Conservation (phyloP, 2,888 invertebrate genomes). For the Drosophila seclusa region DNA sequence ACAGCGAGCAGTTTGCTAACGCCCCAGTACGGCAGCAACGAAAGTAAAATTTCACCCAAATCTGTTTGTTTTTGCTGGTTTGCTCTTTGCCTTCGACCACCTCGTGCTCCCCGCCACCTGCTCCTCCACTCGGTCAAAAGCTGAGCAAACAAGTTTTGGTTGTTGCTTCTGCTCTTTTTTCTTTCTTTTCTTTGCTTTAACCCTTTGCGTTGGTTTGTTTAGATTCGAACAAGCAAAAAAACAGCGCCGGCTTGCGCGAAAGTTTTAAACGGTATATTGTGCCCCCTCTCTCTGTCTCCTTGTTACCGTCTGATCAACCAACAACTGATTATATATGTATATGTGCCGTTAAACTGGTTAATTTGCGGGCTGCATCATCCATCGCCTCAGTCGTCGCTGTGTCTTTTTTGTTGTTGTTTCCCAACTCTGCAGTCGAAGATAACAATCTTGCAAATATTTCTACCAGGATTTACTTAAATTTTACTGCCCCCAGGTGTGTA, state of each 20-base stretch:
- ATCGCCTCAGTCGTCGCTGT: conserved; percentile 28
- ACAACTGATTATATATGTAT: conserved; percentile 30
- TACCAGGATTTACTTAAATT: conserved; percentile 10
- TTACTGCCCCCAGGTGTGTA: conserved; percentile 2
- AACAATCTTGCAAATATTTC: conserved; percentile 34
- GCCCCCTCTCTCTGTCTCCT: conserved; percentile 23
- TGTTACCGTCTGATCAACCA: conserved; percentile 14
- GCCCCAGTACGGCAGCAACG: conserved; percentile 62
- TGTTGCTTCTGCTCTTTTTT: conserved; percentile 19
- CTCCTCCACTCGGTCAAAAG: conserved; percentile 27
- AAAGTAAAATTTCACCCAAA: conserved; percentile 80
- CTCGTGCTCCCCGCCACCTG: not conserved
- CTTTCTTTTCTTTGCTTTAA: conserved; percentile 20
- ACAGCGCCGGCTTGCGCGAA: conserved; percentile 62
- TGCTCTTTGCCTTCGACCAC: conserved; percentile 36
- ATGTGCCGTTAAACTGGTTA: conserved; percentile 71
- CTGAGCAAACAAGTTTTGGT: conserved; percentile 62
- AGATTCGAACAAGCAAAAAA: conserved; percentile 45
- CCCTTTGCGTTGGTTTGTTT: conserved; percentile 59
- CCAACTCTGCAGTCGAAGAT: conserved; percentile 30
- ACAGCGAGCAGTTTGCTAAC: conserved; percentile 54
- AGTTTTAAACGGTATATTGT: conserved; percentile 64
- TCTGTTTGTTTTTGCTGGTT: conserved; percentile 65
- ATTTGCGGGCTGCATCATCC: conserved; percentile 55
- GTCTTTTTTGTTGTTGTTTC: conserved; percentile 14